These are phyloP conservation scores for Solenodon paradoxus DNA, from an alignment of 2,113 vertebrate species.

Conservation along the genomic window DNA sequence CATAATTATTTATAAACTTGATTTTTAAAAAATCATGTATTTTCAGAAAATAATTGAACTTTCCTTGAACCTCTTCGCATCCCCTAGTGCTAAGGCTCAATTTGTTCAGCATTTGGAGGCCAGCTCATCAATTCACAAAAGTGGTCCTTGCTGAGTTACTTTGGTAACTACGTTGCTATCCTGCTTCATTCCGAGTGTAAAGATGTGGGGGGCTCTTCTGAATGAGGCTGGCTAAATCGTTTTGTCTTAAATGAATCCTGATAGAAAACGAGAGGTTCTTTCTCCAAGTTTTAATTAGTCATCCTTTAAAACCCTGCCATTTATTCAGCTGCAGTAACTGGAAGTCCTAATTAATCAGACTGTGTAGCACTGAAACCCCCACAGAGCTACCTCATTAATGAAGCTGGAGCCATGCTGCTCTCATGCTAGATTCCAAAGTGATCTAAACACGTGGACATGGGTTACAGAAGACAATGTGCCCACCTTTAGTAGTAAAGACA, in stretches of 20 bases:
- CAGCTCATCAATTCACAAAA: background rate
- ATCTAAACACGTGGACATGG: background rate
- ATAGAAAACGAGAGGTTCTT: constrained; percentile 39
- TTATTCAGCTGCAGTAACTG: constrained; percentile 41
- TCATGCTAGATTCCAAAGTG: background rate
- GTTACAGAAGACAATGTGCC: background rate
- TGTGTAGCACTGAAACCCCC: background rate
- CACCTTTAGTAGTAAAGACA: background rate
- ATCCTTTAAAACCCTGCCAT: constrained; percentile 33
- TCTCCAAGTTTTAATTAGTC: constrained; percentile 65
- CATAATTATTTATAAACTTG: background rate
- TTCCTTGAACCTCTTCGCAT: background rate
- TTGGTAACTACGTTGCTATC: background rate
- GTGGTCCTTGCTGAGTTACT: background rate
- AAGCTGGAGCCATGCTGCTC: background rate
- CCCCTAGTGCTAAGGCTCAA: background rate
- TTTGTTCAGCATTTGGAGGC: background rate
- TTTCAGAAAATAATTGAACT: background rate
- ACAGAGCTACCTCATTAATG: constrained; percentile 38
- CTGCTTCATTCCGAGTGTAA: background rate
- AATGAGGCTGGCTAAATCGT: constrained; percentile 40
- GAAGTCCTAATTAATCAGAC: constrained; percentile 48
- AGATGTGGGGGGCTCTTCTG: constrained; percentile 33
- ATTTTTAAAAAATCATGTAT: background rate
- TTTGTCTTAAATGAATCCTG: constrained; percentile 52